These are phyloP conservation scores for Ictalurus punctatus DNA, from an alignment of 2,113 vertebrate genomes.

Conservation along the genomic window DNA sequence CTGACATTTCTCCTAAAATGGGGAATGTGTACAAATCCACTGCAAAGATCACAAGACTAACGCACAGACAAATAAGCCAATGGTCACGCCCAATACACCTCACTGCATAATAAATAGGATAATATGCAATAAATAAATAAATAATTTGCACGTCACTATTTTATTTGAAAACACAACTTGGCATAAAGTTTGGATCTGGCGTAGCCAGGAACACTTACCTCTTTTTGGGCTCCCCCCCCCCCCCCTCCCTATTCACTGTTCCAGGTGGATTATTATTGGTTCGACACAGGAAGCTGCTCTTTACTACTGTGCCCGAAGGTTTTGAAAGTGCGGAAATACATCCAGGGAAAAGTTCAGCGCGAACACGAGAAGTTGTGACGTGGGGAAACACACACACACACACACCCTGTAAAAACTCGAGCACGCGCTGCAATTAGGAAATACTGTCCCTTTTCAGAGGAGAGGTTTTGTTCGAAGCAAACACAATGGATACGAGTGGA, in stretches of 20 bases:
- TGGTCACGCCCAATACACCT: neutral
- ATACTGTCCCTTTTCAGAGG: too few relatives aligned
- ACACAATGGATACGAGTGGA: neutral
- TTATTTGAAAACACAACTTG: neutral
- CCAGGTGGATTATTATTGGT: neutral
- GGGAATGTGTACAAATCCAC: neutral
- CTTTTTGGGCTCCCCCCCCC: too few relatives aligned
- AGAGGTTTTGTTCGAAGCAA: neutral
- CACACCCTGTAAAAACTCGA: neutral
- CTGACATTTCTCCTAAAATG: neutral
- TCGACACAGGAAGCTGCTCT: conserved; percentile 2
- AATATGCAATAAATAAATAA: neutral
- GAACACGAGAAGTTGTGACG: neutral
- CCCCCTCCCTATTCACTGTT: too few relatives aligned
- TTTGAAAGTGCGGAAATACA: conserved; percentile 42
- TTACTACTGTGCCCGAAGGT: neutral
- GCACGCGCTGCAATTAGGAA: neutral
- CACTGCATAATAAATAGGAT: neutral
- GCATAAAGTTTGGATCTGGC: too few relatives aligned
- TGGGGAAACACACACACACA: neutral
- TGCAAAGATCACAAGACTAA: neutral
- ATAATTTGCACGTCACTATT: neutral
- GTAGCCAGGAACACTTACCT: neutral
- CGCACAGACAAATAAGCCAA: neutral
- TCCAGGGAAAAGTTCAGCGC: neutral